Conservation (phyloP, 1,140 invertebrate species). For the Kradibia gibbosae region DNA sequence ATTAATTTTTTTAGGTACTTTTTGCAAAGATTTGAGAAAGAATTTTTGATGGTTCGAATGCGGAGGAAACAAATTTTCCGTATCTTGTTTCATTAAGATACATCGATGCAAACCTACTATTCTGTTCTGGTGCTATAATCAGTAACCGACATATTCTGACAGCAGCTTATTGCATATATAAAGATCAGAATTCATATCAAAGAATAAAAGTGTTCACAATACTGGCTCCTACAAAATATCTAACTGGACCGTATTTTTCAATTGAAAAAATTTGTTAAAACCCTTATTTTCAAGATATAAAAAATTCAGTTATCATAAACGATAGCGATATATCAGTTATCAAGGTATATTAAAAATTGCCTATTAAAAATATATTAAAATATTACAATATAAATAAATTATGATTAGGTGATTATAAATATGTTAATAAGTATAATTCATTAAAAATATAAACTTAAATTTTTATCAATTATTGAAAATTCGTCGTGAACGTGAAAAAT, state of each 20-base stretch:
- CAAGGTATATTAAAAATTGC: neutral
- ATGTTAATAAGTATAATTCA: no score
- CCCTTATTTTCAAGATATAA: neutral
- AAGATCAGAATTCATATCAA: neutral
- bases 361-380: neutral
- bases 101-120: neutral
- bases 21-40: neutral
- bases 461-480: no score
- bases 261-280: neutral
- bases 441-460: no score
- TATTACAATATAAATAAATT: no score
- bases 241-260: neutral
- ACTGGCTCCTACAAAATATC: neutral
- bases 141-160: neutral
- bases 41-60: neutral
- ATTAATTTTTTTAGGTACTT: neutral
- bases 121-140: slow-evolving; percentile 1
- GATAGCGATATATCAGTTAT: neutral
- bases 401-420: no score
- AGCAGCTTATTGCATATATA: neutral
- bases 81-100: neutral
- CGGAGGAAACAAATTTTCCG: neutral
- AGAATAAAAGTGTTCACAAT: neutral
- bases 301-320: neutral
- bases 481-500: no score